Base-by-base conservation (phyloP, 2,113 vertebrate species). In the Triplophysa siluroides region DNA sequence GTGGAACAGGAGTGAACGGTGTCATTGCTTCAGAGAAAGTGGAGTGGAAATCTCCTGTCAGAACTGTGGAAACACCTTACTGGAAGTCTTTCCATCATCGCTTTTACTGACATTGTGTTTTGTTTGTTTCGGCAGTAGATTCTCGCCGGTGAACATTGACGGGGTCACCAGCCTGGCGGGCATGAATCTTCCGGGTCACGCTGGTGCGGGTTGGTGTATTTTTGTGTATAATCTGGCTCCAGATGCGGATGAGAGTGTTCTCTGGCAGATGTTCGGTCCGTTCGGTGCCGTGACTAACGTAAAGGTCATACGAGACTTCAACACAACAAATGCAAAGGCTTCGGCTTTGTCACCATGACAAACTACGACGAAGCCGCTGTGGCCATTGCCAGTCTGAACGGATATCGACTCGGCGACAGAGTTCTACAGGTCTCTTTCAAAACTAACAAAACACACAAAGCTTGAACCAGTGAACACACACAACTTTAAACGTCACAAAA, bases 281-380 rank as follows among this genome's bases (percentile, higher is more conserved):
- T 99, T 99, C 1, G 97, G 98, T 84, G 98, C 97, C 0, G 98
- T 99, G 87, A 99, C 97, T 88, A 99, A 99, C 8, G 98, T 99
- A 89, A 99, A 98, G 91, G 98, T 99, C 89, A 99, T 99, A 87
- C 97, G 98, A 82, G 97, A 99, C 92, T 99, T 99, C 86, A 99
- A 96, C 92, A 99, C 98, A 99, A 99, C 92, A 99, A 99, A 91
- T 99, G 98, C 94, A 99, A 98, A 94, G 97, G 97, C 89, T 99
- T 99, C 91, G 98, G 98, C 88, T 99, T 99, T 91, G 97, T 99
- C 92, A 98, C 98, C 92, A 99, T 99, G 98, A 99, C 97, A 87
- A 99, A 99, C 95, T 98, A 99, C 70, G 98, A 99, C 6, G 98
- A 99, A 91, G 97, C 98, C 1, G 97, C 97, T 65, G 97, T 99